Conservation (phyloP, 2,797 vertebrate genomes). For the Protosalanx chinensis region DNA sequence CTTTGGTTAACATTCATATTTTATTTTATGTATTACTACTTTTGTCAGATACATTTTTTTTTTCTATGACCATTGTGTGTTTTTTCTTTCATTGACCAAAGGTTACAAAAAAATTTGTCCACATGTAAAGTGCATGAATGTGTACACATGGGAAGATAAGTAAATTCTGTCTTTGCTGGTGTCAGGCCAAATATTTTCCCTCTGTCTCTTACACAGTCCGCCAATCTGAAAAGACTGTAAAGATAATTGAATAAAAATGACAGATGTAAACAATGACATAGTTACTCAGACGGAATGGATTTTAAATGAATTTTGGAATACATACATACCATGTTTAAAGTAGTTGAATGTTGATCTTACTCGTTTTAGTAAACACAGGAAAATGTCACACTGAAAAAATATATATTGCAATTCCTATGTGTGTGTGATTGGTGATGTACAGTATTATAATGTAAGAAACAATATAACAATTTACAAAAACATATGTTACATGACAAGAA, state of each 20-base stretch:
- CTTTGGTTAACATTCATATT: too few species aligned
- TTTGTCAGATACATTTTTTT: too few species aligned
- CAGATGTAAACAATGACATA: neutral
- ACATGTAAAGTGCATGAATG: neutral
- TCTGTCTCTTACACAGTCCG: neutral
- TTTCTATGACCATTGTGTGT: neutral
- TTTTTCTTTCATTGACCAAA: neutral
- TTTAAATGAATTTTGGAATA: too few species aligned
- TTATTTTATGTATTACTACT: too few species aligned
- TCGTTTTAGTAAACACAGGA: too few species aligned
- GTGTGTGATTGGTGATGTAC: neutral
- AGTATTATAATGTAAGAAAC: too few species aligned
- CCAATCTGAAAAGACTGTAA: neutral
- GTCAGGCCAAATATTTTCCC: neutral
- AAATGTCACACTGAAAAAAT: too few species aligned
- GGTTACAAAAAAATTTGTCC: neutral
- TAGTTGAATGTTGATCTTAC: too few species aligned
- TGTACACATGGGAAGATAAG: neutral
- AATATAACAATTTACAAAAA: too few species aligned
- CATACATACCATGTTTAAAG: too few species aligned
- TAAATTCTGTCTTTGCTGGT: neutral
- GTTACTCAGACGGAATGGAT: neutral
- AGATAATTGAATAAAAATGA: neutral
- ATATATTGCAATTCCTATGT: neutral
- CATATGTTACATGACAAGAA: too few species aligned